Conservation (phyloP, 2,888 invertebrate species). For the Diaperis boleti region DNA sequence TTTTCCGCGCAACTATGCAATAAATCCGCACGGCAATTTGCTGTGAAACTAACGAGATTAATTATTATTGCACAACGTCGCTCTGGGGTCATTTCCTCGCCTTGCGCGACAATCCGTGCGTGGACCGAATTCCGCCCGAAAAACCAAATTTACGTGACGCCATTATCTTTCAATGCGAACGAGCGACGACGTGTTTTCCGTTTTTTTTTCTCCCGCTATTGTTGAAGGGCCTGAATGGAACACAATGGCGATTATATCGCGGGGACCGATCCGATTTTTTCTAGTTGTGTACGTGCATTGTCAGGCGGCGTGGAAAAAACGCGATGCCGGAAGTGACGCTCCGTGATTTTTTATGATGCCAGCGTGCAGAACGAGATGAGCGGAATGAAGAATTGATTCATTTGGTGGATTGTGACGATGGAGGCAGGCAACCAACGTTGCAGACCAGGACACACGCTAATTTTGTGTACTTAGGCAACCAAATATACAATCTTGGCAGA, state of each 20-base stretch:
- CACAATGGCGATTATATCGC: slow-evolving; percentile 39
- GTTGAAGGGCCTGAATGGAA: slow-evolving; percentile 30
- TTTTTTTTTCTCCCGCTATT: slow-evolving; percentile 34
- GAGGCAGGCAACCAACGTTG: neutral
- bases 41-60: slow-evolving; percentile 29
- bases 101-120: slow-evolving; percentile 26
- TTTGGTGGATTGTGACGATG: neutral
- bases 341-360: slow-evolving; percentile 68
- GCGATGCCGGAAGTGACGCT: slow-evolving; percentile 37
- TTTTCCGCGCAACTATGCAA: slow-evolving; percentile 16
- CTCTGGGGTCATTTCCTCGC: slow-evolving; percentile 22
- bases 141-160: slow-evolving; percentile 14
- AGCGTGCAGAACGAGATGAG: slow-evolving; percentile 70
- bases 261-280: slow-evolving; percentile 40
- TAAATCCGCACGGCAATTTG: slow-evolving; percentile 3
- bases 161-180: slow-evolving; percentile 18
- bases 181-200: slow-evolving; percentile 17
- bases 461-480: no score
- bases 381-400: slow-evolving; percentile 53
- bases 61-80: slow-evolving; percentile 28
- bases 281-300: slow-evolving; percentile 29
- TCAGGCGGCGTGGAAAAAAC: slow-evolving; percentile 41
- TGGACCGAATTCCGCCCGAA: neutral
- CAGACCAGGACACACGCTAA: no score
- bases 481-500: no score